Evolutionary conservation across 2,113 vertebrate species (phyloP).

Genomic region (Cyphomyrus plagiostoma): DNA sequence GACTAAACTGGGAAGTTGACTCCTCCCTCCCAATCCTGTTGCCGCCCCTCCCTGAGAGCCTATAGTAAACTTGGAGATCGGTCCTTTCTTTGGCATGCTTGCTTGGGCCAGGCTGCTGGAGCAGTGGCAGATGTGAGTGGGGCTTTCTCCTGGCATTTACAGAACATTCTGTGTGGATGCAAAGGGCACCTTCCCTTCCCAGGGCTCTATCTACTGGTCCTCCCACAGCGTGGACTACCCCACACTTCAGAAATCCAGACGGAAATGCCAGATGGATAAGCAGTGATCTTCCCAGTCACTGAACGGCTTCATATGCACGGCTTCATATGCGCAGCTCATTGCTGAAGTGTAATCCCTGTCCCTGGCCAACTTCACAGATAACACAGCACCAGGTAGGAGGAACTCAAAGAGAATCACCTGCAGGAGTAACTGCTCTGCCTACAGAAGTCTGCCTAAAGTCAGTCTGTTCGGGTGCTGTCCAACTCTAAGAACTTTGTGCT

Average conservation of each 20-base stretch:
- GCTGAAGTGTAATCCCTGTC: conserved; percentile 36
- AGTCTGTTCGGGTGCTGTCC: neutral
- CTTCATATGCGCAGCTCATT: conserved; percentile 26
- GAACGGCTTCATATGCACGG: conserved; percentile 12
- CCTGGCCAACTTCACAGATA: conserved; percentile 27
- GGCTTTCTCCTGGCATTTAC: conserved; percentile 8
- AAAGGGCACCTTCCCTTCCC: conserved; percentile 5
- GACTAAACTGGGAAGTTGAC: conserved; percentile 55
- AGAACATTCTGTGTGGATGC: conserved; percentile 12
- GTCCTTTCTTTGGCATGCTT: conserved; percentile 38
- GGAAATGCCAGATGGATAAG: conserved; percentile 44
- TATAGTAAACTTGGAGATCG: conserved; percentile 36
- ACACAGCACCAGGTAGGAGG: conserved; percentile 37
- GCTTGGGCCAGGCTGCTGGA: conserved; percentile 33
- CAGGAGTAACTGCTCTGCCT: neutral
- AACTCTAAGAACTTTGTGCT: neutral
- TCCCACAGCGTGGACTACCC: conserved; percentile 10
- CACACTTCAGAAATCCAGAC: conserved; percentile 19
- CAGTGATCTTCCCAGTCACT: conserved; percentile 39
- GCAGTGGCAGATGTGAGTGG: conserved; percentile 31
- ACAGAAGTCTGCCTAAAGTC: neutral
- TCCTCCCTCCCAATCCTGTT: conserved; percentile 47
- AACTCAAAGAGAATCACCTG: neutral
- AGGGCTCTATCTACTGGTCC: neutral
- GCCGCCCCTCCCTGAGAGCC: conserved; percentile 34